phyloP scores from a whole-genome alignment of 2,113 vertebrate genomes.

The Entosphenus tridentatus region DNA sequence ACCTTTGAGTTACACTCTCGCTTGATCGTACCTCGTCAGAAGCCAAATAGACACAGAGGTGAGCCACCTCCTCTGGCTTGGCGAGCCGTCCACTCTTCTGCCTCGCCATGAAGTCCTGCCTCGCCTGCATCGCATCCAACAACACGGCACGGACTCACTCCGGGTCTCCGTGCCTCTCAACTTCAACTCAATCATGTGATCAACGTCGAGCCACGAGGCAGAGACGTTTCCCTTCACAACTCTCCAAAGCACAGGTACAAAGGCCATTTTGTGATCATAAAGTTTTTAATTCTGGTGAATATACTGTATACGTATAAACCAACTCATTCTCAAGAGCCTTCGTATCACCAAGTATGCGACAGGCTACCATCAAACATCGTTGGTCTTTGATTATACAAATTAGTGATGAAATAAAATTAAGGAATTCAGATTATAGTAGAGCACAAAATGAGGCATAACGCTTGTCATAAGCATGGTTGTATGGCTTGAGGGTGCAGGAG shows the following conservation, averaged over 20 bases:
- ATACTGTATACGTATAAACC: too few relatives aligned
- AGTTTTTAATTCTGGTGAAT: too few relatives aligned
- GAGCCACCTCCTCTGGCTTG: slow-evolving; percentile 58
- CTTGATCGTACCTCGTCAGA: slow-evolving; percentile 56
- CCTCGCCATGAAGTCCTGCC: slow-evolving; percentile 52
- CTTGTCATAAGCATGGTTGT: too few relatives aligned
- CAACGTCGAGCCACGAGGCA: neutral
- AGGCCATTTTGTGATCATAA: neutral
- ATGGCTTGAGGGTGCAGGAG: too few relatives aligned
- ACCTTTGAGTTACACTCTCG: neutral
- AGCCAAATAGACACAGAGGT: slow-evolving; percentile 71
- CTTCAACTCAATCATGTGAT: neutral
- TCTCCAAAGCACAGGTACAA: neutral
- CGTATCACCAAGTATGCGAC: too few relatives aligned
- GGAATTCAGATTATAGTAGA: too few relatives aligned
- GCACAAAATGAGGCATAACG: too few relatives aligned
- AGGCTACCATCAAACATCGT: too few relatives aligned
- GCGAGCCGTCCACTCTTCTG: slow-evolving; percentile 68
- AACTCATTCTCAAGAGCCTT: too few relatives aligned
- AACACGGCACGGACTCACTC: slow-evolving; percentile 6
- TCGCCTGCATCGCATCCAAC: slow-evolving; percentile 25
- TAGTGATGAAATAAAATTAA: too few relatives aligned
- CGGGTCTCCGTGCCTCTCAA: neutral
- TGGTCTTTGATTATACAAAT: too few relatives aligned
- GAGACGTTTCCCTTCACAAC: neutral